These are phyloP conservation scores for Echinops telfairi DNA, from an alignment of 2,113 vertebrate species.

Conservation along the genomic window DNA sequence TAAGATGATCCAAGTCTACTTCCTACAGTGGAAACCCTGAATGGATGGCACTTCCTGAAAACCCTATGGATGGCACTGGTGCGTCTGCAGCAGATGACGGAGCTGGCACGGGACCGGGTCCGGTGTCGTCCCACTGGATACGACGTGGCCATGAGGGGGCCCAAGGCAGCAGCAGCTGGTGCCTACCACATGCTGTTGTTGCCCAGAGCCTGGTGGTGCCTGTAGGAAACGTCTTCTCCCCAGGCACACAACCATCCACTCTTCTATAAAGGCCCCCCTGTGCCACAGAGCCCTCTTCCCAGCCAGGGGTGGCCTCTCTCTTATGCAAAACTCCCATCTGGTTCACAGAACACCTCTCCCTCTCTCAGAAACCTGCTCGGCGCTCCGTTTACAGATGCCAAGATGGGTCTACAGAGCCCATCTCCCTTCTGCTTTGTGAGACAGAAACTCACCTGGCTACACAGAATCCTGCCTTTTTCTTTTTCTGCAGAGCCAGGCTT, in stretches of 20 bases:
- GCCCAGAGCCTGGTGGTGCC: neutral
- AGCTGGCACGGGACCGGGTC: neutral
- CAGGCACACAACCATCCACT: neutral
- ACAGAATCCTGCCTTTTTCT: slow-evolving; percentile 55
- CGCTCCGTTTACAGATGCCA: neutral
- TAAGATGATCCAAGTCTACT: neutral
- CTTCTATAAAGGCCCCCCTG: neutral
- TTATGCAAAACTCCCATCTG: neutral
- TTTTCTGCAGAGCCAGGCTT: slow-evolving; percentile 33
- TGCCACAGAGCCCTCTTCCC: neutral
- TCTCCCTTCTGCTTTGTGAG: neutral
- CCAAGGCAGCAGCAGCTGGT: neutral
- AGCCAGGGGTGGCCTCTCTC: neutral
- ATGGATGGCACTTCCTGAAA: neutral
- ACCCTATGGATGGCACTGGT: neutral
- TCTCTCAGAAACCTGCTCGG: slow-evolving; percentile 20
- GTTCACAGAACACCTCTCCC: neutral
- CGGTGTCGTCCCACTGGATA: neutral
- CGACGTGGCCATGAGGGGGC: neutral
- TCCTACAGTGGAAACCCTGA: neutral
- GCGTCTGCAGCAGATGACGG: neutral
- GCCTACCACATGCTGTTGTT: neutral
- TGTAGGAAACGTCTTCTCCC: neutral
- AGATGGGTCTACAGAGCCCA: neutral
- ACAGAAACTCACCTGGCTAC: slow-evolving; percentile 30